Evolutionary conservation across 2,797 vertebrate species (phyloP).

Genomic region (Okamejei kenojei): DNA sequence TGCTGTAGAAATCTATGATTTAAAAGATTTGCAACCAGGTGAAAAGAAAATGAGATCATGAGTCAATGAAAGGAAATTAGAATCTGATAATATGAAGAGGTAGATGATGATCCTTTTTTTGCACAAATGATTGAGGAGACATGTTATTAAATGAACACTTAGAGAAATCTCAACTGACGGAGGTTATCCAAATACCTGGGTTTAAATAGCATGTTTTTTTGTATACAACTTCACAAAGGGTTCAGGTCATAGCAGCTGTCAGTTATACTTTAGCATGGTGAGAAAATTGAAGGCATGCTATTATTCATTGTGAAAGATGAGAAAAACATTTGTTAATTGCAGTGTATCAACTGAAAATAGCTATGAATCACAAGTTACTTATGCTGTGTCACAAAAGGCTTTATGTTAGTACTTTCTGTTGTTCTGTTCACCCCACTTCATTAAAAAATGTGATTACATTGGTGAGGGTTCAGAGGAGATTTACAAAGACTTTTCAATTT

Average conservation of each 20-base stretch:
- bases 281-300: background rate
- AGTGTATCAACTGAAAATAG: background rate
- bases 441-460: too few relatives aligned
- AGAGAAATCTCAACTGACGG: background rate
- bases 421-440: too few relatives aligned
- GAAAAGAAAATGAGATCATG: background rate
- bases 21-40: background rate
- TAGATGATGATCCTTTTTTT: background rate
- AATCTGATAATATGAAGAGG: background rate
- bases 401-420: background rate
- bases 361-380: background rate
- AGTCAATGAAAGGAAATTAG: background rate
- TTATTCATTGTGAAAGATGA: background rate
- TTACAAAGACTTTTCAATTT: too few relatives aligned
- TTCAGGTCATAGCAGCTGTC: background rate
- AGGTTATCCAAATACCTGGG: background rate
- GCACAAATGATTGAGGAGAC: background rate
- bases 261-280: background rate
- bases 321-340: background rate
- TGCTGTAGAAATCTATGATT: too few relatives aligned
- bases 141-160: background rate
- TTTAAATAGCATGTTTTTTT: background rate
- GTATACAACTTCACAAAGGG: background rate
- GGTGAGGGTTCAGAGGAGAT: too few relatives aligned
- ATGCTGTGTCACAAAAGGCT: background rate